These are phyloP conservation scores for Mustela nigripes DNA, from an alignment of 2,113 vertebrate species.

Conservation along the genomic window DNA sequence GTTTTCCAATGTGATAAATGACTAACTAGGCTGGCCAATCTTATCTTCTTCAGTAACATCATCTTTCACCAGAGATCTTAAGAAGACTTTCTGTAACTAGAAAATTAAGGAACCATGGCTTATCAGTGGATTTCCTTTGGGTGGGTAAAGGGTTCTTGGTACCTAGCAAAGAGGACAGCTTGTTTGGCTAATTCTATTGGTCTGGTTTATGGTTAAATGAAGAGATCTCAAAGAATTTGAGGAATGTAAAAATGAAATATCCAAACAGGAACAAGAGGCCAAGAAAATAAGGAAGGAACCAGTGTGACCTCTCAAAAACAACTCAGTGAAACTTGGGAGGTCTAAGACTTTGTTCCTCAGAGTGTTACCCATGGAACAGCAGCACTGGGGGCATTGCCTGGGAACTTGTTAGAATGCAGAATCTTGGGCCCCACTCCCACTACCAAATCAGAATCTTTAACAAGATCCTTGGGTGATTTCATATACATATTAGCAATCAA, in stretches of 20 bases:
- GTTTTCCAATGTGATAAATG: conserved; percentile 36
- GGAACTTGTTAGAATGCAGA: conserved; percentile 31
- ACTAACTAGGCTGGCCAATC: neutral
- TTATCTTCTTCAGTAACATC: neutral
- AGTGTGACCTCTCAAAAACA: conserved; percentile 6
- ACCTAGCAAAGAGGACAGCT: neutral
- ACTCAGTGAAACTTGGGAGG: neutral
- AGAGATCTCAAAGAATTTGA: neutral
- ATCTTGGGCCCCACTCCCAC: neutral
- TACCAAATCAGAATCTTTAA: neutral
- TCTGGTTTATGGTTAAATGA: conserved; percentile 32
- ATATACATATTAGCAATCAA: conserved; percentile 20
- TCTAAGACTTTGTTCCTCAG: neutral
- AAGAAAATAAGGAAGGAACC: neutral
- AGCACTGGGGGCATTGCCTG: neutral
- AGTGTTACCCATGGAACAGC: neutral
- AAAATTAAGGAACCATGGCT: neutral
- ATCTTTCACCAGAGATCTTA: neutral
- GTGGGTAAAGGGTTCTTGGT: neutral
- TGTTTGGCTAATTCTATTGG: neutral
- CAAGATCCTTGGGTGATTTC: neutral
- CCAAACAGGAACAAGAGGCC: neutral
- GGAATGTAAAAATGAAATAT: neutral
- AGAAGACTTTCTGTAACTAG: conserved; percentile 21
- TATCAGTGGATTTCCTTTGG: neutral